Percentiles rank a stretch among this genome's conserved stretches.
phyloP scores from a whole-genome alignment of 2,113 vertebrate genomes.

The Sturnira hondurensis region DNA sequence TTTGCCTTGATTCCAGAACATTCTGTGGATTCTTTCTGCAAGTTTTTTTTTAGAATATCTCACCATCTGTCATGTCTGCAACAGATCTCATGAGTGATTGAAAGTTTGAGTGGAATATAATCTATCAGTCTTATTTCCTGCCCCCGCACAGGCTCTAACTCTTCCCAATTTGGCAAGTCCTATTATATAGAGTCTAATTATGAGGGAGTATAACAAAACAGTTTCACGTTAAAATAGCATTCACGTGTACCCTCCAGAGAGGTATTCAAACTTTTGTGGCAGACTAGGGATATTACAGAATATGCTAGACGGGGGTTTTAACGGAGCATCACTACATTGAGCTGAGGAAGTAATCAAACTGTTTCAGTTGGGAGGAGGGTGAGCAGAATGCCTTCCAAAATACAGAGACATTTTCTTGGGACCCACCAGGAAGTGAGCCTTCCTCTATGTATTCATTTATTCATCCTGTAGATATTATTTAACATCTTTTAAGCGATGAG shows the following conservation, averaged over 20 bases:
- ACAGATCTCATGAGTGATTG: constrained; percentile 73
- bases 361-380: neutral
- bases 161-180: constrained; percentile 74
- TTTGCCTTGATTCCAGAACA: constrained; percentile 9
- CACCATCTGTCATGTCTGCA: constrained; percentile 76
- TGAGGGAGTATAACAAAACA: constrained; percentile 71
- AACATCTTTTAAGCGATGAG: neutral
- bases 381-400: neutral
- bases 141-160: constrained; percentile 67
- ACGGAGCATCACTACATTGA: neutral
- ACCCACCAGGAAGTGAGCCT: neutral
- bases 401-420: neutral
- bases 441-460: neutral
- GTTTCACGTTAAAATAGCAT: constrained; percentile 58
- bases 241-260: constrained; percentile 48
- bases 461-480: neutral
- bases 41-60: constrained; percentile 71
- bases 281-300: neutral
- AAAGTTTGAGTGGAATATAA: constrained; percentile 78
- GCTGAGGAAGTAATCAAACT: neutral
- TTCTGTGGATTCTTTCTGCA: constrained; percentile 53
- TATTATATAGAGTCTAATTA: constrained; percentile 74
- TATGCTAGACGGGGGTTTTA: constrained; percentile 15
- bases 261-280: constrained; percentile 9
- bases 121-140: constrained; percentile 71